Base-by-base conservation (phyloP, 2,888 invertebrate species). In the Andrena praecox region DNA sequence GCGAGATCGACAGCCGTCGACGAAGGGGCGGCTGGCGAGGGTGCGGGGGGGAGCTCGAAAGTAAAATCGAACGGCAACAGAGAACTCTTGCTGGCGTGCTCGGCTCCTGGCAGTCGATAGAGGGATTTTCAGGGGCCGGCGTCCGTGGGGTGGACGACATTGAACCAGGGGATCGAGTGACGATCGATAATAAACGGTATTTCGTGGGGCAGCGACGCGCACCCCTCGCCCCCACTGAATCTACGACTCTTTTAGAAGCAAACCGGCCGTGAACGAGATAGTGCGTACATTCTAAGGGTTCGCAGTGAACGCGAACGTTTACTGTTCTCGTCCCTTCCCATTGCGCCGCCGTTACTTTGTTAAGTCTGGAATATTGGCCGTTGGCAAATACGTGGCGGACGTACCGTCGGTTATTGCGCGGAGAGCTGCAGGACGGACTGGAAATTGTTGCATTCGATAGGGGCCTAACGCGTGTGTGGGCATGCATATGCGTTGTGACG, bases 261-360 rank as follows among this genome's bases (percentile, higher is more conserved):
- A 92, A 92, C 90, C 90, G 92, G 87, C 90, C 92, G 91, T 92
- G 89, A 92, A 92, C 89, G 90, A 89, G 92, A 92, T 92, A 92
- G 88, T 87, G 87, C 87, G 87, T 78, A 70, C 77, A 72, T 78
- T 80, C 85, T 85, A 87, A 87, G 82, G 83, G 86, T 70, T 74
- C 80, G 73, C 69, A 82, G 87, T 86, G 85, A 85, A 83, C 82
- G 87, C 76, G 69, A 54, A 60, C 83, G 85, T 86, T 87, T 85
- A 80, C 84, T 72, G 78, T 80, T 82, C 64, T 56, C 66, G 80
- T 76, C 80, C 80, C 84, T 72, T 80, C 82, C 84, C 80, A 78
- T 72, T 77, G 60, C 77, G 54, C 24, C 35, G 35, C 59, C 76
- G 67, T 80, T 82, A 67, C 67, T 82, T 83, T 77, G 83, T 87